Evolutionary conservation across 1,140 invertebrate genomes (phyloP).

Genomic region (Zaprionus camerounensis): DNA sequence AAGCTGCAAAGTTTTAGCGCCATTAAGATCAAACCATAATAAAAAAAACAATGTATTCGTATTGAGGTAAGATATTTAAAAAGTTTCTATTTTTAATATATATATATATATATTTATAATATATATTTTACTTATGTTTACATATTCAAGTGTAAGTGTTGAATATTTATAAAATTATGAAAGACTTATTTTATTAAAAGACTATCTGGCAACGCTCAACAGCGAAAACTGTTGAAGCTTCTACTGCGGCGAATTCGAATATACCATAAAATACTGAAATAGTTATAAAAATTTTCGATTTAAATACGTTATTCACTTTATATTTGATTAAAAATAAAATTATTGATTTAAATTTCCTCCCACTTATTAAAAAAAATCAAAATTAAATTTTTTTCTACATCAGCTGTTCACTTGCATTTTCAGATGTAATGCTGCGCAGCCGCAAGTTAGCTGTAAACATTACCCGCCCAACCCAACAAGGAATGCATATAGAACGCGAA

Average conservation of each 20-base stretch:
- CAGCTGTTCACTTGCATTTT: slow-evolving; percentile 52
- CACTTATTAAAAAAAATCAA: background rate
- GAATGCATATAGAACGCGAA: slow-evolving; percentile 59
- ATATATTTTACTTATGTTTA: background rate
- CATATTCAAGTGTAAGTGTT: background rate
- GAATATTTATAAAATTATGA: background rate
- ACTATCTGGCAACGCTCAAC: background rate
- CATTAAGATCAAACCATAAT: background rate
- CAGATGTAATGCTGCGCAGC: slow-evolving; percentile 55
- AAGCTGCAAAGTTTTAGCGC: background rate
- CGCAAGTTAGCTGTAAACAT: slow-evolving; percentile 68
- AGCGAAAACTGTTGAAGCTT: background rate
- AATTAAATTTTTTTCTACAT: background rate
- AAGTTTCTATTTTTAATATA: background rate
- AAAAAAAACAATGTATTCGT: background rate
- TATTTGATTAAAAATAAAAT: too few relatives aligned
- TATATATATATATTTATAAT: background rate
- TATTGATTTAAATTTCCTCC: too few relatives aligned
- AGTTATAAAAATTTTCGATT: background rate
- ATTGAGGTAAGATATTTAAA: background rate
- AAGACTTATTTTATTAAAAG: background rate
- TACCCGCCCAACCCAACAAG: slow-evolving; percentile 53
- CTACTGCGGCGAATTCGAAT: slow-evolving; percentile 8
- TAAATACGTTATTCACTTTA: background rate
- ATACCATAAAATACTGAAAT: background rate